These are phyloP conservation scores for Merops nubicus DNA, from an alignment of 2,113 vertebrate genomes.

Conservation along the genomic window DNA sequence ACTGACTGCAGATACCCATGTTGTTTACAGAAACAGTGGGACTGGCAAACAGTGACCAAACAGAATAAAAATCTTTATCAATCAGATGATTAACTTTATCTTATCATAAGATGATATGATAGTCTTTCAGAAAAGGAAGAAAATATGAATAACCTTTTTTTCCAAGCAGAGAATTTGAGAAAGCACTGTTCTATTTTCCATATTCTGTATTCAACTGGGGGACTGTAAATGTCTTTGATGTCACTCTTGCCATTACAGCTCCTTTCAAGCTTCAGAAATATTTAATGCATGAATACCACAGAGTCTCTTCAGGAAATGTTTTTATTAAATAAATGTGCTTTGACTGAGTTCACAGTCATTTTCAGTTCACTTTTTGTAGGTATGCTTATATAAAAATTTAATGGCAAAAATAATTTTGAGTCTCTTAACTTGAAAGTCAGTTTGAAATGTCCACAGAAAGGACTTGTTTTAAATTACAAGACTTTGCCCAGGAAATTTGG, in stretches of 20 bases:
- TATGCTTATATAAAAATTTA: neutral
- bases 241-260: neutral
- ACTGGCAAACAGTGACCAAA: neutral
- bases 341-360: neutral
- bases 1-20: neutral
- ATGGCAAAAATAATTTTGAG: neutral
- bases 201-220: neutral
- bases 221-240: neutral
- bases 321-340: neutral
- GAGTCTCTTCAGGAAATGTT: neutral
- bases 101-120: neutral
- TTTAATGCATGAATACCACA: neutral
- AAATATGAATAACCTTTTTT: neutral
- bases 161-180: neutral
- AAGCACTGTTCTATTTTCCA: neutral
- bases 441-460: neutral
- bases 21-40: neutral
- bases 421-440: neutral
- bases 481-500: neutral
- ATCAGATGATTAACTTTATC: neutral
- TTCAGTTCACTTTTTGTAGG: neutral
- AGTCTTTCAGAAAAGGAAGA: neutral
- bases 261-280: neutral
- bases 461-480: neutral
- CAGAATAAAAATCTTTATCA: neutral